These are phyloP conservation scores for Percopsis omiscomaycus DNA, from an alignment of 2,797 vertebrate species.

Conservation along the genomic window DNA sequence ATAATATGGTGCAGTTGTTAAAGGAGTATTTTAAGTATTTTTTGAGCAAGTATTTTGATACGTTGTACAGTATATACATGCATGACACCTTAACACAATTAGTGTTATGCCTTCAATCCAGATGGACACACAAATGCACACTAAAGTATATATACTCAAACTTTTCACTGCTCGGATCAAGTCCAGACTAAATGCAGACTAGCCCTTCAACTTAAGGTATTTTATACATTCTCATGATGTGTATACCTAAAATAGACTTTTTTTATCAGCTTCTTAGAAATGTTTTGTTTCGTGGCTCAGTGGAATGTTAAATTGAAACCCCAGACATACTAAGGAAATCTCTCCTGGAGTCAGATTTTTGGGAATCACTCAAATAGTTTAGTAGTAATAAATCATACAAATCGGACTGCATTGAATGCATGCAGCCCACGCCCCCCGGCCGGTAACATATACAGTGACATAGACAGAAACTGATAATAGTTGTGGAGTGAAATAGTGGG, in stretches of 20 bases:
- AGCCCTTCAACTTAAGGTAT: too few relatives aligned
- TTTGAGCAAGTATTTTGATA: not conserved
- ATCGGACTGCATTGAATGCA: constrained; percentile 9
- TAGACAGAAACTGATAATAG: not conserved
- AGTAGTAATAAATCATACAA: constrained; percentile 35
- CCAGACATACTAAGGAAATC: constrained; percentile 20
- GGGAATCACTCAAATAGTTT: constrained; percentile 33
- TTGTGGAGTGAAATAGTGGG: constrained; percentile 21
- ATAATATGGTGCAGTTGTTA: not conserved
- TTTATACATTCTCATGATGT: too few relatives aligned
- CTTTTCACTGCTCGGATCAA: too few relatives aligned
- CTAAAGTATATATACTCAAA: too few relatives aligned
- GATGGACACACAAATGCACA: too few relatives aligned
- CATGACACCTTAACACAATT: too few relatives aligned
- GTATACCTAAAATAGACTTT: not conserved
- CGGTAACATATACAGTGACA: constrained; percentile 10
- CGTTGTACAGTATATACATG: too few relatives aligned
- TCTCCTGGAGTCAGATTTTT: constrained; percentile 30
- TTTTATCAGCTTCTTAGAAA: not conserved
- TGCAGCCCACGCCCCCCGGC: constrained; percentile 19
- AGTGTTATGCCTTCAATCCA: too few relatives aligned
- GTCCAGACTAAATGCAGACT: too few relatives aligned
- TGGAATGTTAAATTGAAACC: not conserved
- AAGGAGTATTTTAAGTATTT: not conserved
- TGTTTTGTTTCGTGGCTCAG: constrained; percentile 8